Conservation (phyloP, 64 coral and sea anemone species). For the Porites lutea region DNA sequence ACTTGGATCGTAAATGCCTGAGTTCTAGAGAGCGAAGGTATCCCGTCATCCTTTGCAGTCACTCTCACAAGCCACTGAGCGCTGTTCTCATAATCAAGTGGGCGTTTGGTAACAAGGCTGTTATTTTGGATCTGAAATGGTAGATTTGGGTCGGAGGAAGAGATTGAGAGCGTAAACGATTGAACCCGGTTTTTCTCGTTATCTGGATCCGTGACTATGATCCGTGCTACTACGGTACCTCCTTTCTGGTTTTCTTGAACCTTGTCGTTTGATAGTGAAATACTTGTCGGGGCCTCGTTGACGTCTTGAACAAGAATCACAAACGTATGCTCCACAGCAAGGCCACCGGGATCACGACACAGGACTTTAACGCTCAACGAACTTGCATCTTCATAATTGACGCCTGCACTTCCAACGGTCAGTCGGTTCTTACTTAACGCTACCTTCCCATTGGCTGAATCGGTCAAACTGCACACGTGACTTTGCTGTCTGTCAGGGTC, state of each 20-base stretch:
- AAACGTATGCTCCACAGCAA: conserved; percentile 39
- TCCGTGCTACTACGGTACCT: conserved; percentile 15
- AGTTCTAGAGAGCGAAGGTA: conserved; percentile 36
- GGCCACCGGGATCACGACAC: conserved; percentile 65
- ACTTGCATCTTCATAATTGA: conserved; percentile 76
- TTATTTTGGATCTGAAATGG: conserved; percentile 64
- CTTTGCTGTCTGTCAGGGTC: conserved; percentile 83
- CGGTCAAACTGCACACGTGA: conserved; percentile 70
- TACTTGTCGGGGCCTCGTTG: conserved; percentile 64
- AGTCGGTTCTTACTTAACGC: conserved; percentile 48
- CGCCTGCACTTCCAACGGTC: conserved; percentile 64
- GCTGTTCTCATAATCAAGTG: conserved; percentile 57
- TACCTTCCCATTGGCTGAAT: conserved; percentile 79
- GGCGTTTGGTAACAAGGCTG: conserved; percentile 46
- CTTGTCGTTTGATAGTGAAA: conserved; percentile 63
- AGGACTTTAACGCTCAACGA: conserved; percentile 68
- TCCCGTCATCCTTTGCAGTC: conserved; percentile 60
- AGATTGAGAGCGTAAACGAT: conserved; percentile 59
- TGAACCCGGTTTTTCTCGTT: conserved; percentile 56
- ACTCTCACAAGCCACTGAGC: conserved; percentile 67
- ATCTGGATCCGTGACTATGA: conserved; percentile 65
- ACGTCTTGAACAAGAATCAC: conserved; percentile 60
- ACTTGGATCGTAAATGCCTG: conserved; percentile 76
- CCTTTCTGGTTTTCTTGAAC: conserved; percentile 64
- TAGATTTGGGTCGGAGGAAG: conserved; percentile 12